Base-by-base conservation (phyloP, 2,797 vertebrate genomes). In the Pangasius larnaudii region DNA sequence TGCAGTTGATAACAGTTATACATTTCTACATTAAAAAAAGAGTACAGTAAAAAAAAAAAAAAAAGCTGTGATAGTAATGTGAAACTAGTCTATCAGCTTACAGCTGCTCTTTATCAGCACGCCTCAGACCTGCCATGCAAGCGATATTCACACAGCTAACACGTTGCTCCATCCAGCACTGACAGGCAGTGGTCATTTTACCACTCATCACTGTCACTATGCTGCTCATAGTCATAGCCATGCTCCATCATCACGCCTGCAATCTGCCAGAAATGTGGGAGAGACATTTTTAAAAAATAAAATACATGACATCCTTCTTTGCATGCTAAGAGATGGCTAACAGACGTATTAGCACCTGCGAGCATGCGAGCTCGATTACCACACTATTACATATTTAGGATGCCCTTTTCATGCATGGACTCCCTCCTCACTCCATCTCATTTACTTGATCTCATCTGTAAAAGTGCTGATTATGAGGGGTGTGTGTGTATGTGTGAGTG, bases 181-280 rank as follows among this genome's bases (percentile, higher is more conserved):
- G 89, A 95, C 92, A 94, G 90, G 92, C 92, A 72, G 69, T 87
- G 87, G 80, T 88, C 87, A 92, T 92, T 92, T 93, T 93, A 93
- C 95, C 95, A 94, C 93, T 94, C 92, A 92, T 94, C 93, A 93
- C 92, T 89, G 75, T 94, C 92, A 92, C 92, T 88, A 91, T 93
- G 92, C 93, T 92, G 93, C 93, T 91, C 93, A 93, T 90, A 92
- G 93, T 79, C 80, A n/a, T 83, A 72, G 75, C 27, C 77, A 63
- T 85, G 84, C 49, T 91, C 92, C 92, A 92, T 75, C 78, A 88
- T 94, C 92, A 92, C 88, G 91, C 86, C 93, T 42, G 93, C 93
- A 94, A 94, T 94, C 93, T 94, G 90, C 92, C 92, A 90, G 88
- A 77, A 27, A 42, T 92, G 91, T 92, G 92, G 90, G 92, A 51